Conservation (phyloP, 2,113 vertebrate genomes). For the Lophotis ruficrista region DNA sequence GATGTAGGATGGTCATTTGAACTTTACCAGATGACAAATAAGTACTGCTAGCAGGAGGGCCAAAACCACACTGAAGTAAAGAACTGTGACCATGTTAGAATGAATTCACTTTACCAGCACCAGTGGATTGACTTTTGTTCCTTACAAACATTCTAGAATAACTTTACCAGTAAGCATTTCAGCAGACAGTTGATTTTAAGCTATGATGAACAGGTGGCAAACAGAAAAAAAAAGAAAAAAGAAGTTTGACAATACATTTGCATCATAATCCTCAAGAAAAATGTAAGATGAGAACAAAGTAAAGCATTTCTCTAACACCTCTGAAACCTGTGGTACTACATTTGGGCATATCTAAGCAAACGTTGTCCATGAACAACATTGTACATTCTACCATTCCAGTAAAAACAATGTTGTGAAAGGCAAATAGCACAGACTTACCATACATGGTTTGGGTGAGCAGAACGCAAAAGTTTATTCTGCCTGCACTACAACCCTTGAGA, state of each 20-base stretch:
- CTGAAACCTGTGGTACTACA: background rate
- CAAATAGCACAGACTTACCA: background rate
- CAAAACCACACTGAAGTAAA: background rate
- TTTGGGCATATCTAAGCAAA: background rate
- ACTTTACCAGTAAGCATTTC: background rate
- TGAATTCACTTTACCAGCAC: background rate
- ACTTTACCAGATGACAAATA: background rate
- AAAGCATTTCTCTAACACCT: background rate
- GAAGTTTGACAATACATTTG: background rate
- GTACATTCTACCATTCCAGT: background rate
- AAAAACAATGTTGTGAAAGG: background rate
- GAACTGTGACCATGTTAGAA: background rate
- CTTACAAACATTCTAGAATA: background rate
- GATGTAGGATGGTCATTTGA: background rate
- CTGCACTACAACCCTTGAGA: background rate
- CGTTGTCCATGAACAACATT: rapidly evolving
- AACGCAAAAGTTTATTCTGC: background rate
- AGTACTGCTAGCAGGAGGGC: background rate
- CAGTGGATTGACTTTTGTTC: background rate
- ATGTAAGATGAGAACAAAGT: background rate
- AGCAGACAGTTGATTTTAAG: background rate
- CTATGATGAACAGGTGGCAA: background rate
- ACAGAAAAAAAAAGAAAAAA: background rate
- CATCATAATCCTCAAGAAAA: background rate
- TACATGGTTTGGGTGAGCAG: background rate